Evolutionary conservation across 2,888 invertebrate genomes (phyloP), one percentile per base, ranked within the genome.

Genomic region (Lapara coniferarum): DNA sequence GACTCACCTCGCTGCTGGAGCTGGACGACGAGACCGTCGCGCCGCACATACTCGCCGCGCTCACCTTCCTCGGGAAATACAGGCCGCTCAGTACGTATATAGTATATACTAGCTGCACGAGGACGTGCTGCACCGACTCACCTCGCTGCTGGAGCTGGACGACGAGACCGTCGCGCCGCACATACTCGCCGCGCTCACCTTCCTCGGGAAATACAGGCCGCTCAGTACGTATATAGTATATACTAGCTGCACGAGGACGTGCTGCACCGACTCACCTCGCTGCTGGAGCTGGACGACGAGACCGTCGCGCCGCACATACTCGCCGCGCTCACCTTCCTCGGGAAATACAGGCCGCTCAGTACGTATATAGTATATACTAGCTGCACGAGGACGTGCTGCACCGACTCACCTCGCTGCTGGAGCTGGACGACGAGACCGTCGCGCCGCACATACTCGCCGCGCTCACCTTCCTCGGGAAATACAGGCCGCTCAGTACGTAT

Each of bases 31-130:
- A 97, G 73, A 94, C 94, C 79, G 96, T 97, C 10, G 97, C 97
- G 69, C 97, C 98, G 4, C 94, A 97, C 76, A 96, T 98, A 57
- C 94, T 98, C 0, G 97, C 97, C 74, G 96, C 97, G 30, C 95
- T 98, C 81, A 98, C 97, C 66, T 97, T 97, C 93, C 95, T 98
- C 75, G 98, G 98, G 72, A 98, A 97, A 92, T 97, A 97, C 84
- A 96, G 97, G 80, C 97, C 98, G 69, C 93, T 98, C 57, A 96
- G 97, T 96, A 81, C 95, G 95, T 94, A 57, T 10, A 19, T 2
- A 1, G 30, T 10, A 37, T 37, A n/a, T 19, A 59, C 2, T 37
- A n/a, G n/a, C 95, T 98, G 72, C 97, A 97, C 86, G 96, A 96
- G 75, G 97, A 98, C 81, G 97, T 98, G 69, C 92, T 98, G 75